phyloP scores from a whole-genome alignment of 2,113 vertebrate genomes.

The Lagopus muta region DNA sequence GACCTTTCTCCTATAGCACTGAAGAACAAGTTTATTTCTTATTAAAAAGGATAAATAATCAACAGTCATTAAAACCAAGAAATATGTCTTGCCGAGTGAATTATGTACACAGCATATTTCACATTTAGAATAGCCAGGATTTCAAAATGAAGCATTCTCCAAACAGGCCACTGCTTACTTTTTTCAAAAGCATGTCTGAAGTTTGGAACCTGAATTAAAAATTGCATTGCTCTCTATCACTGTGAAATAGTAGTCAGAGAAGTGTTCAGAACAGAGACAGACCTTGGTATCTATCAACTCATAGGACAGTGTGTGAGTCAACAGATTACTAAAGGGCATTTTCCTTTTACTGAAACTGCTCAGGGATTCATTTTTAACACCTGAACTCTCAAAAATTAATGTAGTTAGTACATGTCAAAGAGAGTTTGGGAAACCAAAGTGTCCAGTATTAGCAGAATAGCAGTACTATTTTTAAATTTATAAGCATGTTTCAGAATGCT shows the following conservation, averaged over 20 bases:
- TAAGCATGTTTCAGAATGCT: background rate
- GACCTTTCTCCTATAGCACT: background rate
- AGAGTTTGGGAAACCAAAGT: background rate
- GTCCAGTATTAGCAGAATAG: background rate
- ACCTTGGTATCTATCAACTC: background rate
- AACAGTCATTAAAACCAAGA: background rate
- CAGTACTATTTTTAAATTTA: background rate
- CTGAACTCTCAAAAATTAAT: background rate
- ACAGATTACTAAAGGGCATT: background rate
- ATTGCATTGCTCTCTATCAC: accelerated
- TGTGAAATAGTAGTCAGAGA: background rate
- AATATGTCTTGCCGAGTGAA: background rate
- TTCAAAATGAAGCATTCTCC: background rate
- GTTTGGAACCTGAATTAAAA: background rate
- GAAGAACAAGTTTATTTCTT: background rate
- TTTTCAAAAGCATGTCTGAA: background rate
- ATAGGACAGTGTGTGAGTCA: background rate
- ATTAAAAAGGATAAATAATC: background rate
- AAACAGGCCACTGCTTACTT: background rate
- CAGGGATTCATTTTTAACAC: background rate
- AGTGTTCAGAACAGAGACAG: background rate
- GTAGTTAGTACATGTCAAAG: too few species aligned
- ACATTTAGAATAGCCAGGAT: background rate
- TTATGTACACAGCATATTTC: background rate
- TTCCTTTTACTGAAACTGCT: background rate